Evolutionary conservation across 2,888 invertebrate species (phyloP).

Genomic region (Toxonevra muliebris): DNA sequence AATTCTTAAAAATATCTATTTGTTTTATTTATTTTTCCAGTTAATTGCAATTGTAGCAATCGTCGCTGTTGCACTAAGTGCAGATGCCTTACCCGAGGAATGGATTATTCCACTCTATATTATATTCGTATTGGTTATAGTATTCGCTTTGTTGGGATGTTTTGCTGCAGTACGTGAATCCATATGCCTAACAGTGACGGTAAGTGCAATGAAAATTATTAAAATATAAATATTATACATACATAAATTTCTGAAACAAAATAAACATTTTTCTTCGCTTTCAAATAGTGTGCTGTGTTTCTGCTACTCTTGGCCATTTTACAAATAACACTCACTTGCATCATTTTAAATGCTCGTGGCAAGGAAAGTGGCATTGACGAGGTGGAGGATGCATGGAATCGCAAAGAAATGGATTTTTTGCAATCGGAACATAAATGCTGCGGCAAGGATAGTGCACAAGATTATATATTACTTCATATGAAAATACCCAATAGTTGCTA

Average conservation of each 20-base stretch:
- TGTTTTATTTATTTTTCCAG: conserved; percentile 42
- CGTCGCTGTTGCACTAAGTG: conserved; percentile 47
- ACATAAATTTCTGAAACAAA: background rate
- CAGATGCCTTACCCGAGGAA: conserved; percentile 45
- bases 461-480: conserved; percentile 52
- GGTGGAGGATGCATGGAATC: conserved; percentile 67
- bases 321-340: conserved; percentile 75
- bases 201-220: conserved; percentile 63
- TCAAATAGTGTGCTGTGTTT: conserved; percentile 74
- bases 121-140: conserved; percentile 46
- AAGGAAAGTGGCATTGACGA: conserved; percentile 67
- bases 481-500: conserved; percentile 55
- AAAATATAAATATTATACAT: background rate
- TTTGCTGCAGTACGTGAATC: conserved; percentile 89
- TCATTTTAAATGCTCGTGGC: conserved; percentile 71
- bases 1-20: too few species aligned
- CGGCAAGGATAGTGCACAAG: conserved; percentile 57
- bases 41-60: conserved; percentile 50
- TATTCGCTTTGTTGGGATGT: conserved; percentile 78
- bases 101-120: conserved; percentile 49
- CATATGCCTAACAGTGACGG: conserved; percentile 84
- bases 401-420: conserved; percentile 51
- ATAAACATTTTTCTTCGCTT: conserved; percentile 1
- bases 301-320: conserved; percentile 76
- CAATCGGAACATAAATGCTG: conserved; percentile 59